A percentile compares a stretch with the other conserved stretches of the same genome.
These are phyloP conservation scores for Metallyticus violacea DNA, from an alignment of 2,888 invertebrate genomes.

Conservation along the genomic window DNA sequence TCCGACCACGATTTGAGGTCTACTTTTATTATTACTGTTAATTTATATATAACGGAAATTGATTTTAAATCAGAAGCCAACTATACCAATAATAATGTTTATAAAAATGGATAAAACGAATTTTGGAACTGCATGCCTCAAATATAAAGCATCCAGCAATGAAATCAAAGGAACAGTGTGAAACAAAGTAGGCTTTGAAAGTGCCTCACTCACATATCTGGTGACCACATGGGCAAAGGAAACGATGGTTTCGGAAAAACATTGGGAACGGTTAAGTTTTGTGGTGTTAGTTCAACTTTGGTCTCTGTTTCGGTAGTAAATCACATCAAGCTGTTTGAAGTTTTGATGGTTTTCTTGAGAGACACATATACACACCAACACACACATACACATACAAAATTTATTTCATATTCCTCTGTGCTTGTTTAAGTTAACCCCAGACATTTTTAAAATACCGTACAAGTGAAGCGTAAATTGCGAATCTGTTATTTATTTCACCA, in stretches of 20 bases:
- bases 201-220: neutral
- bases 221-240: neutral
- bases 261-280: neutral
- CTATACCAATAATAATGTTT: too few species aligned
- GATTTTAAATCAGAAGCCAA: too few species aligned
- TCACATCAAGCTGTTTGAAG: neutral
- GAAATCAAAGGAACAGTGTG: neutral
- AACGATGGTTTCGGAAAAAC: neutral
- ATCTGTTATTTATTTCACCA: neutral
- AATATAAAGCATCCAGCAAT: too few species aligned
- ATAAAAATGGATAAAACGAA: too few species aligned
- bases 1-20: too few species aligned
- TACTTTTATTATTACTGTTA: too few species aligned
- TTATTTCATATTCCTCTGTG: slow-evolving; percentile 6
- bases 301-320: neutral
- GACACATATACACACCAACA: slow-evolving; percentile 21
- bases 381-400: too few species aligned
- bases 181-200: neutral
- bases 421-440: neutral
- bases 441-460: neutral
- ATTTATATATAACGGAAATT: too few species aligned
- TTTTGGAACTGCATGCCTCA: too few species aligned
- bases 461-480: neutral
- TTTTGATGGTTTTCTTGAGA: slow-evolving; percentile 29
- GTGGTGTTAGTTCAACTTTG: slow-evolving; percentile 10